phyloP scores from a whole-genome alignment of 2,113 vertebrate genomes.

The Ancistrus triradiatus region DNA sequence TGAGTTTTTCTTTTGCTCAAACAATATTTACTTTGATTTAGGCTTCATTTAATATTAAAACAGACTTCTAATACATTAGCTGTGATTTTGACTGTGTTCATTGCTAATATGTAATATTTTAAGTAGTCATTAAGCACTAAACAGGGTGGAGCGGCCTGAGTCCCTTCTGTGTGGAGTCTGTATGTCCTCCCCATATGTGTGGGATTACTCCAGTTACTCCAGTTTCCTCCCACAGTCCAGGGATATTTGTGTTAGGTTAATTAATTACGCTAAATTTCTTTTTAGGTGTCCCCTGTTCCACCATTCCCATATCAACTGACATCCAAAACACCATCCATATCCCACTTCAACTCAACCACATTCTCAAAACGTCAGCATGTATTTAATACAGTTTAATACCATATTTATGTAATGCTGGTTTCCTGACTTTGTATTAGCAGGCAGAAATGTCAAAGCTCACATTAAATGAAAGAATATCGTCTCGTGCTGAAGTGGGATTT shows the following conservation, averaged over 20 bases:
- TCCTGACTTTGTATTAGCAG: conserved; percentile 75
- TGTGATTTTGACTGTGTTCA: too few species aligned
- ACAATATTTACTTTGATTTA: conserved; percentile 42
- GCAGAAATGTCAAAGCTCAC: conserved; percentile 80
- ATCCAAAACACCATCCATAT: conserved; percentile 33
- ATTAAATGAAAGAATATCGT: conserved; percentile 82
- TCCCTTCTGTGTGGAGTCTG: too few species aligned
- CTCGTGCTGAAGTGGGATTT: conserved; percentile 74
- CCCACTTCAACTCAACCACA: conserved; percentile 26
- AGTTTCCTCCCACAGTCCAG: too few species aligned
- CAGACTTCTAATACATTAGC: conserved; percentile 29
- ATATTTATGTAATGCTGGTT: conserved; percentile 80
- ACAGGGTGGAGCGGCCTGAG: too few species aligned
- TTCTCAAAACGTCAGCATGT: conserved; percentile 54
- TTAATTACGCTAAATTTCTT: too few species aligned
- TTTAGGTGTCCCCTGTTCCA: neutral
- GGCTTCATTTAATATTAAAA: conserved; percentile 42
- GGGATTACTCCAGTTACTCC: too few species aligned
- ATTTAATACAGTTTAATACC: conserved; percentile 76
- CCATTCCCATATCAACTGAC: conserved; percentile 2
- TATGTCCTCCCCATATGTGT: too few species aligned
- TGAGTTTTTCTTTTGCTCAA: conserved; percentile 24
- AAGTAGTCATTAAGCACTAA: too few species aligned
- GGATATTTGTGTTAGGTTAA: too few species aligned
- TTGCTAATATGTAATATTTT: too few species aligned